Evolutionary conservation across 2,113 vertebrate species (phyloP).

Genomic region (Eublepharis macularius): DNA sequence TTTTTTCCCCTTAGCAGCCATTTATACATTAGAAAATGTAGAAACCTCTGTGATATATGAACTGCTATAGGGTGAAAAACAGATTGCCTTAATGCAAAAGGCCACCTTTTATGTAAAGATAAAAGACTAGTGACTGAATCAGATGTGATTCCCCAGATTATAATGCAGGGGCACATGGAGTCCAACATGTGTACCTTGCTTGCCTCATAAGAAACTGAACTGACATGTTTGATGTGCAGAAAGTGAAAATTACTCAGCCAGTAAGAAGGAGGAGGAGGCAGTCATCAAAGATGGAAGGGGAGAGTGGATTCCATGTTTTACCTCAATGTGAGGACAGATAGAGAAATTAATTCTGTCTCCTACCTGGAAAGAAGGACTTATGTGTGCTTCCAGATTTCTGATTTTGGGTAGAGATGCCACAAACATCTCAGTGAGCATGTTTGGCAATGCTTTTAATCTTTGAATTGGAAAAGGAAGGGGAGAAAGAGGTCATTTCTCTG

Average conservation of each 20-base stretch:
- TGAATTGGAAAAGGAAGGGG: too few species aligned
- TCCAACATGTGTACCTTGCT: not conserved
- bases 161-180: not conserved
- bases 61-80: not conserved
- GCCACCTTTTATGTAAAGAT: not conserved
- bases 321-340: not conserved
- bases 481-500: too few species aligned
- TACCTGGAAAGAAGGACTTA: not conserved
- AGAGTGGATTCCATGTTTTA: not conserved
- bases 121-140: constrained; percentile 12
- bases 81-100: not conserved
- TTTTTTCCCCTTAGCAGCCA: not conserved
- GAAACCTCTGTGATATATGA: not conserved
- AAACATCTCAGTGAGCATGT: too few species aligned
- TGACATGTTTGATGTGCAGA: not conserved
- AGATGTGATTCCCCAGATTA: not conserved
- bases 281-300: too few species aligned
- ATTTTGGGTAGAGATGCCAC: too few species aligned
- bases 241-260: not conserved
- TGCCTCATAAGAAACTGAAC: not conserved
- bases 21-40: not conserved
- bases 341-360: not conserved
- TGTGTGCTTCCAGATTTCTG: too few species aligned
- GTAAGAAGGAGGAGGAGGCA: not conserved
- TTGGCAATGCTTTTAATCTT: too few species aligned